A percentile compares a stretch with the other conserved stretches of the same genome.
Evolutionary conservation across 1,140 invertebrate genomes (phyloP).

Genomic region (Calycopis cecrops): DNA sequence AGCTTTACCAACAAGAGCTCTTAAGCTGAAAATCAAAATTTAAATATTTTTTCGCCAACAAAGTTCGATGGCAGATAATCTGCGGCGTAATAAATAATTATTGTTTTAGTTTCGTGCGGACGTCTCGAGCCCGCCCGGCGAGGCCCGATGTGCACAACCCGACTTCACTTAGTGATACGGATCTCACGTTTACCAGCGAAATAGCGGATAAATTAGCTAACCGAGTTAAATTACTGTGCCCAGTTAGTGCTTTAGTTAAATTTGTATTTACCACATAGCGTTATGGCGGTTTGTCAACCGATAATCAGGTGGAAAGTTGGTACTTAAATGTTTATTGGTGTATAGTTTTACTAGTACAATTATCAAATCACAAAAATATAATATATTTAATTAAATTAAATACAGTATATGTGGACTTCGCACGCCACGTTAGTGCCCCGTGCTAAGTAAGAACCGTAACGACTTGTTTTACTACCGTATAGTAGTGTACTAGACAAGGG

Average conservation of each 20-base stretch:
- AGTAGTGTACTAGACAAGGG: too few species aligned
- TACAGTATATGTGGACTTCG: too few species aligned
- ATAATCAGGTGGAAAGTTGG: too few species aligned
- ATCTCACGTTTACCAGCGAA: conserved; percentile 68
- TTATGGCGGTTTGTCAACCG: conserved; percentile 24
- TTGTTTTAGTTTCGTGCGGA: conserved; percentile 44
- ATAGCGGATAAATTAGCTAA: conserved; percentile 70
- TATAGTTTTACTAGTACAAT: too few species aligned
- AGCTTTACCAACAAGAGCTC: too few species aligned
- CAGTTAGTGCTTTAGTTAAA: conserved; percentile 27
- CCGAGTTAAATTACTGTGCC: conserved; percentile 57
- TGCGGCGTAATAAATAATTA: conserved; percentile 38
- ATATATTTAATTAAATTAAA: too few species aligned
- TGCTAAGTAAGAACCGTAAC: too few species aligned
- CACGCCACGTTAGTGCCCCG: too few species aligned
- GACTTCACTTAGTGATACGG: conserved; percentile 54
- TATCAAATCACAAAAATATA: too few species aligned
- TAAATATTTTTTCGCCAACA: conserved; percentile 18
- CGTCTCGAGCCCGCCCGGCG: conserved; percentile 48
- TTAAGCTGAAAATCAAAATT: too few species aligned
- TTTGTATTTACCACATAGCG: conserved; percentile 2
- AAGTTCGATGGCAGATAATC: conserved; percentile 23
- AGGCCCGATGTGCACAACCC: conserved; percentile 43
- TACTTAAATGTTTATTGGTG: too few species aligned
- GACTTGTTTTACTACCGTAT: too few species aligned